Base-by-base conservation (phyloP, 2,888 invertebrate species). In the Noctua janthe region DNA sequence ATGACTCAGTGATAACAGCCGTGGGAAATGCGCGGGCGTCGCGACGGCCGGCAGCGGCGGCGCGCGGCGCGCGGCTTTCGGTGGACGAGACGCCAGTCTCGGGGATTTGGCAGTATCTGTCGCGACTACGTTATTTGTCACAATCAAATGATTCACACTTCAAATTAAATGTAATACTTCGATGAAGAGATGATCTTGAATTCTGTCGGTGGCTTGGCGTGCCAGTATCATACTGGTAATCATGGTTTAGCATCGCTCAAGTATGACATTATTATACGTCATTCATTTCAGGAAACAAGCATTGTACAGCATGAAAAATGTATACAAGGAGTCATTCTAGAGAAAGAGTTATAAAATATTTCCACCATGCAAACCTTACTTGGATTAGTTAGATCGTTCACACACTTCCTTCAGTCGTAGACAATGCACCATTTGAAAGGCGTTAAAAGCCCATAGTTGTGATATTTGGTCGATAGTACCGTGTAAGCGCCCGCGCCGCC, bases 11-110 rank as follows among this genome's bases (percentile, higher is more conserved):
- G 51, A 70, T 47, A 74, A 76, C 54, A 62, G 54, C 23, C 69
- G 83, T 73, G 82, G 72, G 82, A 82, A 77, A 39, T 23, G 13
- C 51, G n/a, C 35, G 54, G 29, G 43, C 43, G 75, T 29, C 56
- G 59, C 72, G n/a, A n/a, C 56, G 56, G 56, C 56, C 51, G 17
- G 47, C 10, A 7, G 10, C 47, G 10, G 10, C 7, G 17, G 51
- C 51, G 8, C n/a, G 43, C 13, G 39, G 1, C 59, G 23, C n/a
- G 10, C 4, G 54, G 39, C 39, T 0, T 39, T 4, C 39, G 4
- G 10, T 51, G 29, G 7, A 0, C 8, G 35, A 8, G 11, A 51
- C 73, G 51, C 6, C 76, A 17, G 7, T 29, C 51, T 43, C 35
- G 15, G 3, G 47, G 1, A 35, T 78, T 78, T 20, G 78, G 43